Base-by-base conservation (phyloP, 1,140 invertebrate genomes). In the Bombus soroeensis region DNA sequence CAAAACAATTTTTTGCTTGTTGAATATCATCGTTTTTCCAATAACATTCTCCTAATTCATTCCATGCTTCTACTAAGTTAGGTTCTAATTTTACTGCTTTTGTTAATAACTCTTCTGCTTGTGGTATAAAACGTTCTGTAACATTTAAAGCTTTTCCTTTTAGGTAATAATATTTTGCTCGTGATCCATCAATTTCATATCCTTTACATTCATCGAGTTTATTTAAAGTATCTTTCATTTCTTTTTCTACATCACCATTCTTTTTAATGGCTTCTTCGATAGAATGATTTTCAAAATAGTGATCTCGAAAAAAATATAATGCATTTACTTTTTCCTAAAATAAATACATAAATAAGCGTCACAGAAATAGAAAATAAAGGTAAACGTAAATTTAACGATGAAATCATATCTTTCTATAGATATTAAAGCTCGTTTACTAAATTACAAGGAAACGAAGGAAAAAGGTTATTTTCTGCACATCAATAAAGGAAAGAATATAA, bases 71-170 rank as follows among this genome's bases (percentile, higher is more conserved):
- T 2, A 97, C 96, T 80, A 97, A 95, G 88, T 97, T 97, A 25
- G 98, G 98, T 93, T 98, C 97, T 32, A 98, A 95, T 95, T 98
- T 98, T 2, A 98, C 97, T 72, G 98, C 97, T 95, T 98, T 98
- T 47, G 97, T 97, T 37, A 98, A 94, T 47, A 96, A 95, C 89
- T 98, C 97, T 86, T 97, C 96, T 0, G 98, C 97, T 90, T 97
- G 96, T 53, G 96, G 94, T 90, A 96, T 96, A 94, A 97, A 97
- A 57, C 96, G 95, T 8, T 96, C 95, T n/a, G 96, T 94, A 2
- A 98, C 96, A 95, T 98, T 98, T 64, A 98, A 95, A 41, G 97
- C 96, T 92, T 96, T 97, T 4, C 98, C 98, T 91, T 97, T 97
- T 79, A 98, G 94, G 93, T 97, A 97, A 82, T 97, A 96, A 94